Evolutionary conservation across 2,113 vertebrate species (phyloP).

Genomic region (Lynx canadensis): DNA sequence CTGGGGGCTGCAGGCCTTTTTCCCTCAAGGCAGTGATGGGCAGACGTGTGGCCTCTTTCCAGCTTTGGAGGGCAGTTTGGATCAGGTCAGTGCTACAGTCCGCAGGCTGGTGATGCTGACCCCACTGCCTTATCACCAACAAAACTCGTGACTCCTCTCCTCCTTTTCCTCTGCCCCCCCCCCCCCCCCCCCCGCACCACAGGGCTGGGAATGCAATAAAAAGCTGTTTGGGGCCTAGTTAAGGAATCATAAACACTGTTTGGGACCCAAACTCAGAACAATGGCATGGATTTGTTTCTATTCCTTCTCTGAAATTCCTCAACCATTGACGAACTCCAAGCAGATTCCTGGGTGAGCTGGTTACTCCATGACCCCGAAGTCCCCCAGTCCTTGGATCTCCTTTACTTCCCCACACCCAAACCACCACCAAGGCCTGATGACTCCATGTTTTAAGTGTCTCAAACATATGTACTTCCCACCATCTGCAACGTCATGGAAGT

Average conservation of each 20-base stretch:
- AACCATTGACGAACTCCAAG: neutral
- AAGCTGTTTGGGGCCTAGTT: neutral
- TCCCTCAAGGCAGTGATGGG: neutral
- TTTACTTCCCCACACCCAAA: neutral
- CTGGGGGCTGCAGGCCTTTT: neutral
- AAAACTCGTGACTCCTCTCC: neutral
- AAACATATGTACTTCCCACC: neutral
- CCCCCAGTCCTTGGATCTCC: neutral
- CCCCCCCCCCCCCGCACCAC: no score
- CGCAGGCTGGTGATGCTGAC: accelerated
- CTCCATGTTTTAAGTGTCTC: neutral
- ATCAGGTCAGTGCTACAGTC: neutral
- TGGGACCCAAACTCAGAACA: neutral
- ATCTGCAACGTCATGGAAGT: neutral
- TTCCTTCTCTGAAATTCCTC: neutral
- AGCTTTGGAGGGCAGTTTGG: neutral
- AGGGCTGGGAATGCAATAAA: neutral
- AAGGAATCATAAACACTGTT: neutral
- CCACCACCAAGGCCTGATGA: neutral
- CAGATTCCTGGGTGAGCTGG: neutral
- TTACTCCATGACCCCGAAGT: neutral
- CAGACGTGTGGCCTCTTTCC: neutral
- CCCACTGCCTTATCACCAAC: neutral
- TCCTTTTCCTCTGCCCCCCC: neutral
- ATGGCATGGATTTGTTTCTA: neutral